Evolutionary conservation across 2,113 vertebrate genomes (phyloP), one percentile per base, ranked within the genome.

Genomic region (Paradisaea rubra): DNA sequence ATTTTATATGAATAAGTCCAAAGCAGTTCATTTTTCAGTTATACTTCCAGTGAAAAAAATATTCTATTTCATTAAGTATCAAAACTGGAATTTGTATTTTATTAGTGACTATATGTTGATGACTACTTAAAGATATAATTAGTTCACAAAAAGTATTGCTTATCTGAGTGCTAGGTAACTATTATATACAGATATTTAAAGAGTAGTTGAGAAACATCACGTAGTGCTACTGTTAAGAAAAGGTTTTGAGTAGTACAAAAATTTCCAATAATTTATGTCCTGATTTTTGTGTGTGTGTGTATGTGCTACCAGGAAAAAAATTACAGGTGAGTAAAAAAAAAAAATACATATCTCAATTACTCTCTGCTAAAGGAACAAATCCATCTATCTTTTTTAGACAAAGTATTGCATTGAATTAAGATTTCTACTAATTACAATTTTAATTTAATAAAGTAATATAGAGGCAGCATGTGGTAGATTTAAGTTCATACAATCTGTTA

Each of bases 381-480:
- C 39, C 23, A 81, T 86, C 64, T 50, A 45, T 52, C 76, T 60
- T 92, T 91, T 93, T 93, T 70, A 68, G 80, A 94, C 81, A 83
- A 95, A 82, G 50, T 45, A 72, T 81, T 86, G 57, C 77, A 94
- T 95, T 90, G 22, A 95, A 74, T 59, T 87, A 92, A 52, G 59
- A 85, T 92, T 81, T 73, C 79, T 93, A 96, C 57, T 96, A 95
- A 96, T 77, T 93, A 96, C 84, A 76, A 86, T 92, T 97, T 96
- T 82, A 95, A 97, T 92, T 97, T 96, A 96, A 95, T 73, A 85
- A 94, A 80, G 37, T 94, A 95, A 97, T 61, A 91, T 18, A 44
- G 93, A 98, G 95, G 95, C 97, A 97, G 94, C 86, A 95, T 94
- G 93, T 97, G 96, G 93, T 81, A 94, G 81, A 94, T 96, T 93